A percentile compares a stretch with the other conserved stretches of the same genome.
Evolutionary conservation across 1,140 invertebrate species (phyloP).

Genomic region (Diachasma alloeum): DNA sequence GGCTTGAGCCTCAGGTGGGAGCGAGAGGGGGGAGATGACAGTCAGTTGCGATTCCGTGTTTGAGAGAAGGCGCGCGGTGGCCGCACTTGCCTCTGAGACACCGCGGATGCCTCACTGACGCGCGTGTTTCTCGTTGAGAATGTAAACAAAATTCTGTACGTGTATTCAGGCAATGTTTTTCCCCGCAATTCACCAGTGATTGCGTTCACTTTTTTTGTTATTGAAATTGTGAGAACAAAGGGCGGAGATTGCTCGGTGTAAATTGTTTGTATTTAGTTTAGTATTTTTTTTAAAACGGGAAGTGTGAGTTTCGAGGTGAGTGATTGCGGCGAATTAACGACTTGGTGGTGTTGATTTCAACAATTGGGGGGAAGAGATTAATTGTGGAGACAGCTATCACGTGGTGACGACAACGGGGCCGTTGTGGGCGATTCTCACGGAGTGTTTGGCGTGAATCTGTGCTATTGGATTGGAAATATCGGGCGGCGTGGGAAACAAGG

Average conservation of each 20-base stretch:
- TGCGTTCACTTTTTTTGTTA: neutral
- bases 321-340: no score
- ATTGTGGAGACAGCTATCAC: neutral
- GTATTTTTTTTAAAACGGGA: no score
- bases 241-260: no score
- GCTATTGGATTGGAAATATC: slow-evolving; percentile 30
- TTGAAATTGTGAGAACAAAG: no score
- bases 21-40: neutral
- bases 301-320: no score
- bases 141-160: slow-evolving; percentile 33
- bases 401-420: neutral
- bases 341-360: no score
- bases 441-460: neutral
- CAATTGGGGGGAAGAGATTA: neutral
- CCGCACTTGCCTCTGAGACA: slow-evolving; percentile 40
- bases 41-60: slow-evolving; percentile 36
- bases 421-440: neutral
- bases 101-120: slow-evolving; percentile 16
- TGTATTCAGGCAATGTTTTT: slow-evolving; percentile 20
- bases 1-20: neutral
- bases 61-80: slow-evolving; percentile 23
- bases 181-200: neutral
- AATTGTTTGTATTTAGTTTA: no score
- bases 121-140: slow-evolving; percentile 25
- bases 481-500: slow-evolving; percentile 36